Conservation (phyloP, 2,797 vertebrate species). For the Morelia viridis region DNA sequence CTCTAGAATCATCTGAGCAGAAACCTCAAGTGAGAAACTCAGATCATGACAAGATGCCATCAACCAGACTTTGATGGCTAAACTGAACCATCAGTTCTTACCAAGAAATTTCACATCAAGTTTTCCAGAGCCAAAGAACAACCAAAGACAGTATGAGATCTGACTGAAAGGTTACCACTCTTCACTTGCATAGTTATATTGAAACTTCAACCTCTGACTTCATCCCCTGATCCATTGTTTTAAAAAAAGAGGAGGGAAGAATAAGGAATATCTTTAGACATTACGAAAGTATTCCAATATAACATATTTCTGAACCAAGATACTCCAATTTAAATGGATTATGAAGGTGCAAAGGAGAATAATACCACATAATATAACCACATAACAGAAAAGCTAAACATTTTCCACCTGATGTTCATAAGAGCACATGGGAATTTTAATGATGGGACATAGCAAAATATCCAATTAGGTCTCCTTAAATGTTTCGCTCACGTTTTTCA, state of each 20-base stretch:
- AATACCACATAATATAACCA: slow-evolving; percentile 31
- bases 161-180: background rate
- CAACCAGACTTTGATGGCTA: background rate
- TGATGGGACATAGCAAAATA: background rate
- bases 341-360: slow-evolving; percentile 15
- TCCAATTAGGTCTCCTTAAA: slow-evolving; percentile 42
- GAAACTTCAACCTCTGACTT: background rate
- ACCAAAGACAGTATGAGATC: background rate
- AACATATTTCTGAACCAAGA: background rate
- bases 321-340: slow-evolving; percentile 14
- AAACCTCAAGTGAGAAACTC: background rate
- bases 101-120: background rate
- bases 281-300: background rate
- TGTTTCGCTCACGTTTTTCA: slow-evolving; percentile 31
- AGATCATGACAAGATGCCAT: too few relatives aligned
- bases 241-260: background rate
- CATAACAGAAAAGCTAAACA: background rate
- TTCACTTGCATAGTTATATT: background rate
- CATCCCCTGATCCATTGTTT: accelerated
- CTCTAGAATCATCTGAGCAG: background rate
- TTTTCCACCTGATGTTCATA: background rate
- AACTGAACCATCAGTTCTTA: background rate
- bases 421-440: background rate
- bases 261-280: background rate
- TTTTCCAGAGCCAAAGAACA: background rate